phyloP scores from a whole-genome alignment of 2,797 vertebrate genomes.

The Mormyrus hasselquistii region DNA sequence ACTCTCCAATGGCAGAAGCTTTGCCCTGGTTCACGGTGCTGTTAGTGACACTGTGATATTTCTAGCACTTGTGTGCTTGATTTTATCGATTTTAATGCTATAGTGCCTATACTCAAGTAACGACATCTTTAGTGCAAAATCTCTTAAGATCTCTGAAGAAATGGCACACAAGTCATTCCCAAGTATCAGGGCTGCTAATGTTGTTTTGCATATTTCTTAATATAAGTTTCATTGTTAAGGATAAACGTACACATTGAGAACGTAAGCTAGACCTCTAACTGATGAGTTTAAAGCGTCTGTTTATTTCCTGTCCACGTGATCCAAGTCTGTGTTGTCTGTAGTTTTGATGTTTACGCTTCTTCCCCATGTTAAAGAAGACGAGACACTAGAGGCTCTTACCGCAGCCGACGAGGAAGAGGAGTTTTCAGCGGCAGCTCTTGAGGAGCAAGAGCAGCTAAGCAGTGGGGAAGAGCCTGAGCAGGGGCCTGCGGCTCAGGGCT shows the following conservation, averaged over 20 bases:
- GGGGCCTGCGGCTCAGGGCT: slow-evolving; percentile 65
- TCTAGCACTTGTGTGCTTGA: background rate
- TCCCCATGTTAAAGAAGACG: slow-evolving; percentile 80
- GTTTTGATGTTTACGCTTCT: slow-evolving; percentile 84
- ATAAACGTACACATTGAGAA: background rate
- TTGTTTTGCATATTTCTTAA: background rate
- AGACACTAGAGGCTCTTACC: slow-evolving; percentile 78
- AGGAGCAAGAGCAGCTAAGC: slow-evolving; percentile 72
- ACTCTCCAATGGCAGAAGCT: background rate
- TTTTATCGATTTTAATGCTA: background rate
- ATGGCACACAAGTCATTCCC: background rate
- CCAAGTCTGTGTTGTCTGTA: slow-evolving; percentile 79
- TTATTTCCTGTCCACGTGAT: slow-evolving; percentile 60
- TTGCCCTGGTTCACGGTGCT: background rate
- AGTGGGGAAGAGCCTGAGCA: slow-evolving; percentile 73
- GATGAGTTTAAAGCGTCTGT: slow-evolving; percentile 62
- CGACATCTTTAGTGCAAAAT: background rate
- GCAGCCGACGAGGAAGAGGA: slow-evolving; percentile 72
- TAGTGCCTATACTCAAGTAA: background rate
- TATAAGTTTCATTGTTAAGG: background rate
- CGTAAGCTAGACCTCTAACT: background rate
- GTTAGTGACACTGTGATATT: background rate
- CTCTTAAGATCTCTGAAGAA: background rate
- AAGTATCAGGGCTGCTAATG: background rate
- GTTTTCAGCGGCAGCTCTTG: slow-evolving; percentile 73